phyloP scores from a whole-genome alignment of 2,113 vertebrate species.

The Actenoides lindsayi region DNA sequence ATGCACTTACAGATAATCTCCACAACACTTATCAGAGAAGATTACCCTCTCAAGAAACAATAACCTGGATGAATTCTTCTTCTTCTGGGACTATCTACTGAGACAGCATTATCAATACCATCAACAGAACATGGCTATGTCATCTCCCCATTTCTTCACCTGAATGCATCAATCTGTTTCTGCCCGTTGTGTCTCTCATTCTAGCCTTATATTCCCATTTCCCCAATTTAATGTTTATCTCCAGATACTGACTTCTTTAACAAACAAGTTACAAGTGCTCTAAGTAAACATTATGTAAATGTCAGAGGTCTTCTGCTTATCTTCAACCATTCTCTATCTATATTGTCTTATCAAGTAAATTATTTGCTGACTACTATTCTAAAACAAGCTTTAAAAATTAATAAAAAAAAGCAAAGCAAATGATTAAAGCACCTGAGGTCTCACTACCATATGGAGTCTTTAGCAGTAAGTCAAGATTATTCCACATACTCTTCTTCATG shows the following conservation, averaged over 20 bases:
- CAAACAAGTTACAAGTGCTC: neutral
- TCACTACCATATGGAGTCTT: neutral
- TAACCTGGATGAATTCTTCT: neutral
- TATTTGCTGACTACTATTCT: neutral
- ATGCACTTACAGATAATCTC: neutral
- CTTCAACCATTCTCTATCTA: neutral
- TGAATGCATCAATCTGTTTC: neutral
- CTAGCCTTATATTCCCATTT: neutral
- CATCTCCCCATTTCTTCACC: neutral
- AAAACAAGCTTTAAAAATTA: neutral
- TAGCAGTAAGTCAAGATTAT: neutral
- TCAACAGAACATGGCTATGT: neutral
- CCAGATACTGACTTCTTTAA: neutral
- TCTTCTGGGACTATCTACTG: neutral
- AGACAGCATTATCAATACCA: neutral
- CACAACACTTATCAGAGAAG: neutral
- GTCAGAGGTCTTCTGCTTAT: conserved; percentile 1
- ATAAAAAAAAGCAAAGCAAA: neutral
- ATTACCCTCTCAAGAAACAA: conserved; percentile 27
- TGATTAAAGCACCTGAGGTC: neutral
- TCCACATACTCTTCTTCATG: neutral
- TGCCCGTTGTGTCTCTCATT: neutral
- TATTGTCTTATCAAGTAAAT: neutral
- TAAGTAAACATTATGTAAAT: neutral
- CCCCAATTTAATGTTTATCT: neutral